A percentile compares a stretch with the other conserved stretches of the same genome.
Conservation (phyloP, 2,113 vertebrate genomes). For the Lasiurus cinereus region DNA sequence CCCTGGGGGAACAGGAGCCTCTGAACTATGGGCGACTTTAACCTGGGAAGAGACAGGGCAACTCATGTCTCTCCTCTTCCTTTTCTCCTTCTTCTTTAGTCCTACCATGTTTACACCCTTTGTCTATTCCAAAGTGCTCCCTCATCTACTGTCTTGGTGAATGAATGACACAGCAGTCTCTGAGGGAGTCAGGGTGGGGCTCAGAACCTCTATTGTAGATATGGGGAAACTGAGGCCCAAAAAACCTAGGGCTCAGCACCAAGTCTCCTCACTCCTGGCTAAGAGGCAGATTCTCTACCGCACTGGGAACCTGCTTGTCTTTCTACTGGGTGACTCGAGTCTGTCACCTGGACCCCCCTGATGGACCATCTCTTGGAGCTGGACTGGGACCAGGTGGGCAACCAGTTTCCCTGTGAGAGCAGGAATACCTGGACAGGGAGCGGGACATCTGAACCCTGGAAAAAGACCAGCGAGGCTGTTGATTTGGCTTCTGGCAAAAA, state of each 20-base stretch:
- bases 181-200: not conserved
- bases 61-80: not conserved
- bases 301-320: not conserved
- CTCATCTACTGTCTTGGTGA: not conserved
- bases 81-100: not conserved
- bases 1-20: not conserved
- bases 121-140: not conserved
- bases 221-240: not conserved
- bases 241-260: not conserved
- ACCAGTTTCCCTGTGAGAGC: rapidly evolving
- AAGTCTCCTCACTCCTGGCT: not conserved
- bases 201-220: not conserved
- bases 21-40: not conserved
- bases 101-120: not conserved
- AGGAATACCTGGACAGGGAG: not conserved
- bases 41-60: not conserved
- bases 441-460: not conserved
- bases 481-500: not conserved
- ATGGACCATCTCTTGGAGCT: not conserved
- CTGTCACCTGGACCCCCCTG: not conserved
- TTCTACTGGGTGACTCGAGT: not conserved
- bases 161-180: not conserved
- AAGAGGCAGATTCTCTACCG: not conserved
- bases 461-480: not conserved
- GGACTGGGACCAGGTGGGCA: not conserved